A percentile compares a stretch with the other conserved stretches of the same genome.
phyloP scores from a whole-genome alignment of 2,888 invertebrate genomes.

The Cerastis leucographa region DNA sequence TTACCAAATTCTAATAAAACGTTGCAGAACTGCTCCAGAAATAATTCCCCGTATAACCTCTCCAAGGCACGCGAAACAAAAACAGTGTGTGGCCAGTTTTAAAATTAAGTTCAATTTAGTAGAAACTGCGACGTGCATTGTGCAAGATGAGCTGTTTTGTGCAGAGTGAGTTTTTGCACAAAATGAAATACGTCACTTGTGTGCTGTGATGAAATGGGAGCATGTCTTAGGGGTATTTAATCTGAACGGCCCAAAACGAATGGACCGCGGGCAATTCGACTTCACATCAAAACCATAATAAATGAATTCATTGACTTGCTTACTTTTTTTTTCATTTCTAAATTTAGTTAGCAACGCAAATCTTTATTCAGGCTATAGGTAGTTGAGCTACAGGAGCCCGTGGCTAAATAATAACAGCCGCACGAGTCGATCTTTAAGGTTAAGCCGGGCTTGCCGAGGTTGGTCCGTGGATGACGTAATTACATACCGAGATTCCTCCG shows the following conservation, averaged over 20 bases:
- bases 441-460: too few relatives aligned
- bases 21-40: conserved; percentile 9
- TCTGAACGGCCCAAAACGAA: too few relatives aligned
- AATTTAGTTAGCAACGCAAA: background rate
- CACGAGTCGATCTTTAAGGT: too few relatives aligned
- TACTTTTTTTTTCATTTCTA: background rate
- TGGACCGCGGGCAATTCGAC: too few relatives aligned
- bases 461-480: too few relatives aligned
- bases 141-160: conserved; percentile 72
- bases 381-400: too few relatives aligned
- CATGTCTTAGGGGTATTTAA: background rate
- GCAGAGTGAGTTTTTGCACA: conserved; percentile 52
- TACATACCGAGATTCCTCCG: too few relatives aligned
- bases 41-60: conserved; percentile 66
- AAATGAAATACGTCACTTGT: conserved; percentile 54
- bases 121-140: conserved; percentile 77
- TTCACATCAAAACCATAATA: too few relatives aligned
- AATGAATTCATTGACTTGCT: too few relatives aligned
- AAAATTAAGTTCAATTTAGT: conserved; percentile 85
- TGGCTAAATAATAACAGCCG: too few relatives aligned
- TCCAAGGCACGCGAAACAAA: conserved; percentile 75
- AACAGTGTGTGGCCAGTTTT: conserved; percentile 84
- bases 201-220: conserved; percentile 14
- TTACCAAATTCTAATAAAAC: background rate
- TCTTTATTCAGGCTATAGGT: too few relatives aligned